Percentiles rank a stretch among this genome's conserved stretches.
These are phyloP conservation scores for crab-eating macaque (Macaca fascicularis) DNA, from an alignment of 2,113 vertebrate genomes.

Conservation along the genomic window DNA sequence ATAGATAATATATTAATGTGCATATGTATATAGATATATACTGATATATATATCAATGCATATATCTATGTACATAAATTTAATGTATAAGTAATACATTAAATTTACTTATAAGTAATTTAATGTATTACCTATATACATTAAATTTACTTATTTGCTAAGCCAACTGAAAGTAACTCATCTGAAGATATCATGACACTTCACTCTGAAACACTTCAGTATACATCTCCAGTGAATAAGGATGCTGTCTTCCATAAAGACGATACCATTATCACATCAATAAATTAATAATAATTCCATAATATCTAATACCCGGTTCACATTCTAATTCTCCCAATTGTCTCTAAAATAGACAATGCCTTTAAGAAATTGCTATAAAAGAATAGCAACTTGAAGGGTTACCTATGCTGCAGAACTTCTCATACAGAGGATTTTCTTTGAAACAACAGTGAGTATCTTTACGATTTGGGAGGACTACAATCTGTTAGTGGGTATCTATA, in stretches of 20 bases:
- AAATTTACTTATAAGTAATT: not conserved
- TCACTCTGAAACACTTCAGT: conserved; percentile 24
- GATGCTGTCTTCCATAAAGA: not conserved
- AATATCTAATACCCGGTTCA: not conserved
- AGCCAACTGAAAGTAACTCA: not conserved
- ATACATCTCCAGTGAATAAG: not conserved
- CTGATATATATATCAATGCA: too few species aligned
- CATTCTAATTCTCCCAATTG: not conserved
- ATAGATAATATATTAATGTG: not conserved
- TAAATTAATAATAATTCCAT: not conserved
- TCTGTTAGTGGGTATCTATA: not conserved
- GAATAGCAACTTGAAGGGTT: not conserved
- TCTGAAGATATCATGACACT: not conserved
- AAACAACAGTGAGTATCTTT: not conserved
- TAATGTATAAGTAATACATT: not conserved
- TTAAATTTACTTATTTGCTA: not conserved
- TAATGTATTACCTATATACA: not conserved
- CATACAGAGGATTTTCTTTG: not conserved
- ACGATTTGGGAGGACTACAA: not conserved
- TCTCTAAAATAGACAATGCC: conserved; percentile 20
- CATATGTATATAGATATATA: not conserved
- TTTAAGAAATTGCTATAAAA: conserved; percentile 1
- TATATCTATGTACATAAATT: not conserved
- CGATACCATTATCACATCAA: not conserved
- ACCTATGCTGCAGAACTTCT: not conserved